Base-by-base conservation (phyloP, 1,140 invertebrate genomes). In the Apocrypta bakeri region DNA sequence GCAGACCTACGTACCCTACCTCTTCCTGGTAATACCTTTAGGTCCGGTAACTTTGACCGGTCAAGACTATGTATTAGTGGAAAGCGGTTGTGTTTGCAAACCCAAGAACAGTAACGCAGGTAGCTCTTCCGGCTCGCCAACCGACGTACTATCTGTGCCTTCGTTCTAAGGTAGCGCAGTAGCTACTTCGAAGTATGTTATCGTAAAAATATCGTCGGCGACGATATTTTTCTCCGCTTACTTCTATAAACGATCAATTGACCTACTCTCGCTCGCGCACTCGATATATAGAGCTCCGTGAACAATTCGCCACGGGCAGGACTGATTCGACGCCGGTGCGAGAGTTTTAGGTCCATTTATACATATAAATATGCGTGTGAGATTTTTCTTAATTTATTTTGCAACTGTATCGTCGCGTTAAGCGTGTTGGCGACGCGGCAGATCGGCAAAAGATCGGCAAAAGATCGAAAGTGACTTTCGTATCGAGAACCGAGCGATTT, bases 31-130 rank as follows among this genome's bases (percentile, higher is more conserved):
- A 69, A 96, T 98, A 76, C 97, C 97, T 0, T 90, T 98, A 37
- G 97, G 97, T 1, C 97, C 97, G 1, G 97, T 98, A 8, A 98
- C 97, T 14, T 92, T 98, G 17, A 98, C 97, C 21, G 97, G 96
- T 9, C 97, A 97, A 89, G 97, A 98, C 91, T 98, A 98, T 92
- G 96, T 98, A 9, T 92, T 98, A 25, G 97, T 98, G 4, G 97
- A 98, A 89, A 97, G 96, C 87, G 97, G 97, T 40, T 98, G 97
- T 88, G 96, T 97, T 7, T 98, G 97, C 90, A 95, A 96, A 88
- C 97, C 97, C 17, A 97, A 96, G 91, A 96, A 96, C 25, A 79
- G 17, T 21, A 17, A 12, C 12, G 24, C 37, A 0, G 33, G 24
- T 63, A 8, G 29, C 72, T 77, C 81, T 8, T n/a, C 48, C 48